Base-by-base conservation (phyloP, 2,113 vertebrate species). In the Prionailurus bengalensis region DNA sequence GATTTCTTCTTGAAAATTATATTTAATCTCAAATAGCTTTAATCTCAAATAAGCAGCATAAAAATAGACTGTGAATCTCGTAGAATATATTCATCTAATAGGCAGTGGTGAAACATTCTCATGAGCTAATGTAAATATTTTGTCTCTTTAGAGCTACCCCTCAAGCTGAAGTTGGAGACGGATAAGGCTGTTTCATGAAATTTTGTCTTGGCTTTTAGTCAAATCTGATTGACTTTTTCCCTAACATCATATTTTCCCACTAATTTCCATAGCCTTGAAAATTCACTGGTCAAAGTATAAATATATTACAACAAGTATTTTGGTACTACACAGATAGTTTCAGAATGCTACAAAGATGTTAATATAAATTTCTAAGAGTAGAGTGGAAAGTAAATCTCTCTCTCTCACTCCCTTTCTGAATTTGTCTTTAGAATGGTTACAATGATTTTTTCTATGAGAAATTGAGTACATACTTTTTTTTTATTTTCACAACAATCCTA, bases 201-300 rank as follows among this genome's bases (percentile, higher is more conserved):
- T 78, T 88, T 92, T 76, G 25, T 48, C 74, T 74, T 45, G 25
- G n/a, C 25, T 79, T 89, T 63, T 45, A 7, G 42, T 89, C n/a
- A 45, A 21, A 63, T 87, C 51, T 87, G 39, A 91, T 81, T 88
- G 76, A 51, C 10, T 17, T 94, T 93, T 87, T 45, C 1, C 48
- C 55, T 2, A 7, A 76, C 87, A 55, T 45, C 10, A 58, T 80
- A 79, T 70, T 79, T 86, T 94, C 29, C 27, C 31, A 55, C 63
- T 71, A 68, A 42, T 93, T 45, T 78, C 12, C 6, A 80, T 25
- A n/a, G 23, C 7, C 12, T 42, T 80, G 36, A 80, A 89, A 83
- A 79, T 31, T 61, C 25, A 74, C 23, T 97, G 25, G 10, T 88
- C 78, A 74, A 94, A 65, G 27, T 89, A 85, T n/a, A 91, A 86